Evolutionary conservation across 2,888 invertebrate genomes (phyloP).

Genomic region (Vanessa cardui): DNA sequence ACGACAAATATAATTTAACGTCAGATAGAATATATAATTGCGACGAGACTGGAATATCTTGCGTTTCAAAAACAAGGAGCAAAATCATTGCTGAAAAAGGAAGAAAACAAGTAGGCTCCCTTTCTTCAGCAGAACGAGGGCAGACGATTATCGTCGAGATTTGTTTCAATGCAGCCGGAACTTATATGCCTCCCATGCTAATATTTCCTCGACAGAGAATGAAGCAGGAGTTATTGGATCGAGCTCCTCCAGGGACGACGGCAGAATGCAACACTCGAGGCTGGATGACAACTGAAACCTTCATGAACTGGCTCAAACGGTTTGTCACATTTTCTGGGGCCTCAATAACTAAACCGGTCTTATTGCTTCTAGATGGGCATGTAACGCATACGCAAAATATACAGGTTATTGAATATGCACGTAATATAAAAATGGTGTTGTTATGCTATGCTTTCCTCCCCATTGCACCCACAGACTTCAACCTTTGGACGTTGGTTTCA

Average conservation of each 20-base stretch:
- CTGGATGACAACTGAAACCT: neutral
- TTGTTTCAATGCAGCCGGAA: constrained; percentile 34
- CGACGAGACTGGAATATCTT: neutral
- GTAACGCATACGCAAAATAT: too few relatives aligned
- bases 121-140: constrained; percentile 36
- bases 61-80: neutral
- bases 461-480: too few relatives aligned
- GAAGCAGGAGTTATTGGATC: neutral
- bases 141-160: constrained; percentile 32
- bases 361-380: too few relatives aligned
- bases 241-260: neutral
- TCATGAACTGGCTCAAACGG: neutral
- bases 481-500: too few relatives aligned
- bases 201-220: too few relatives aligned
- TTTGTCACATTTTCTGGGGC: neutral
- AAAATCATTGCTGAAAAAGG: too few relatives aligned
- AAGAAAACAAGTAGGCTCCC: too few relatives aligned
- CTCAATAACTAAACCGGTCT: neutral
- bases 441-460: too few relatives aligned
- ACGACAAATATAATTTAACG: neutral
- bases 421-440: too few relatives aligned
- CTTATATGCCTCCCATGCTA: constrained; percentile 30
- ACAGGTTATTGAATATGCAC: too few relatives aligned
- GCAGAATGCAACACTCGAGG: neutral
- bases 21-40: neutral